A percentile compares a stretch with the other conserved stretches of the same genome.
These are phyloP conservation scores for Heliocidaris erythrogramma DNA, from an alignment of 35 echinoderm and acorn worm genomes.

Conservation along the genomic window DNA sequence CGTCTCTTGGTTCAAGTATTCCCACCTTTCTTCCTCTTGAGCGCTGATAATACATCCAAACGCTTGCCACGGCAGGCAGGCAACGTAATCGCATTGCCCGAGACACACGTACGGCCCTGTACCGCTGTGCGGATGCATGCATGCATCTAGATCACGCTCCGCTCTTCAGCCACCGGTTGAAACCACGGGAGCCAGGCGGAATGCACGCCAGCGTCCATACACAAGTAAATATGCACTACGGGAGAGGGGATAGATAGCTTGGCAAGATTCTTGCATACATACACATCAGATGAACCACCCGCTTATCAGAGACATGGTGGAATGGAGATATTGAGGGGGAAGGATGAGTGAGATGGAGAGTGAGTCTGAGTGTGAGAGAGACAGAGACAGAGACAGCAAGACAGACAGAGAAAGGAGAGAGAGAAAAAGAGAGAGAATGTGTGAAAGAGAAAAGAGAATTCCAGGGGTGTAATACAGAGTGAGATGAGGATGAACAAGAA, in stretches of 20 bases:
- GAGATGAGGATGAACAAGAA: too few relatives aligned
- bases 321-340: neutral
- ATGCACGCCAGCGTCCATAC: neutral
- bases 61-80: neutral
- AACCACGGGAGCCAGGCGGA: neutral
- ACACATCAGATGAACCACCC: neutral
- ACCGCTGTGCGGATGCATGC: neutral
- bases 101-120: neutral
- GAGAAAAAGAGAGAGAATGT: neutral
- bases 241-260: constrained; percentile 20
- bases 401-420: neutral
- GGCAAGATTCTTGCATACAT: constrained; percentile 23
- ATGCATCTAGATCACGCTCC: neutral
- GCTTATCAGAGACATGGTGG: neutral
- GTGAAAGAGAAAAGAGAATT: too few relatives aligned
- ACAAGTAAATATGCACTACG: constrained; percentile 36
- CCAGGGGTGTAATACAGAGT: too few relatives aligned
- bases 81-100: neutral
- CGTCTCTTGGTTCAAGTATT: neutral
- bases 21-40: neutral
- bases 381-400: neutral
- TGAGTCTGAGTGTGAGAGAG: neutral
- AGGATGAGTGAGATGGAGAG: neutral
- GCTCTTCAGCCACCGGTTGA: constrained; percentile 20
- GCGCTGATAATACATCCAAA: neutral